Evolutionary conservation across 2,113 vertebrate species (phyloP), one percentile per base, ranked within the genome.

Genomic region (Poicephalus meyeri): DNA sequence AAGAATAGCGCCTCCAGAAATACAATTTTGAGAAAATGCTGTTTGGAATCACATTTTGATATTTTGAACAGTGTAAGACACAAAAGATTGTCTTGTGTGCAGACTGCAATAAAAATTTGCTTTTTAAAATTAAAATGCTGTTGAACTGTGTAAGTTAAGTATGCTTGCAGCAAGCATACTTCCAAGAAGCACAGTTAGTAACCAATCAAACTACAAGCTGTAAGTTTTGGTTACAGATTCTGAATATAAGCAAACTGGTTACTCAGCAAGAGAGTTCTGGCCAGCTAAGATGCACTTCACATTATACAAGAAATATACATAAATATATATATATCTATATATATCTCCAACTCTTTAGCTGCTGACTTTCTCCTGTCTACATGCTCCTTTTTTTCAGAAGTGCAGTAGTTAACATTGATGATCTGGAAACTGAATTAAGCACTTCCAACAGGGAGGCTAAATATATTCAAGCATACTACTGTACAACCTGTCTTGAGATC

Each of bases 311-410:
- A 83, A 55, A 10, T 55, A 49, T 3, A 49, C 44, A 42, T 1
- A 33, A 0, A 6, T 3, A 69, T 50, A n/a, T 1, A 9, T 3
- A 39, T 70, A 42, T 1, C 6, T 3, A 68, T 49, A 33, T 1
- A 31, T 0, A 7, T 4, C 52, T 68, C 9, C 11, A 35, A 11
- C 13, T 58, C 56, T 58, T 35, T 23, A 84, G 14, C n/a, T 76
- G 18, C 6, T 52, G 10, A 6, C 10, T 16, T 7, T 78, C 70
- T 69, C 31, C 52, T 46, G 83, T 87, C 39, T 41, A 47, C 2
- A 14, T 4, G 7, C 6, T 55, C 17, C 11, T 31, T 39, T 11
- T 44, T 88, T 85, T 35, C 8, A 53, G 1, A 50, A 71, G 19
- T 0, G 0, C 16, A 44, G 16, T 20, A 79, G 25, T 76, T 92